phyloP scores from a whole-genome alignment of 92 coral and sea anemone genomes.

The Epizoanthus illoricatus region DNA sequence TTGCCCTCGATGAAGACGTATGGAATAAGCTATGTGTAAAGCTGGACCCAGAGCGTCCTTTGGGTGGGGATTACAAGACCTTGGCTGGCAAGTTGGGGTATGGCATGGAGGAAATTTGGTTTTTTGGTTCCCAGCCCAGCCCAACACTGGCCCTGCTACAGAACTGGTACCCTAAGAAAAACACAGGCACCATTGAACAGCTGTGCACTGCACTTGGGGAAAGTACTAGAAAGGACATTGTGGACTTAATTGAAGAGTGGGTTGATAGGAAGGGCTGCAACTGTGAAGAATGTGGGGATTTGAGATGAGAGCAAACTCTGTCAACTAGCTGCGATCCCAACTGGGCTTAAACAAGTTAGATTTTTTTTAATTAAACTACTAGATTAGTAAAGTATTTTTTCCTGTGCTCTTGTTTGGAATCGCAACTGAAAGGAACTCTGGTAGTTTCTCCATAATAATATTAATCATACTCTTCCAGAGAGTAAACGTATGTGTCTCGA shows the following conservation, averaged over 20 bases:
- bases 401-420: too few relatives aligned
- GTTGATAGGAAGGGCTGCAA: constrained; percentile 5
- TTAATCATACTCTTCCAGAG: too few relatives aligned
- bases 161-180: neutral
- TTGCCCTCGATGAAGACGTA: neutral
- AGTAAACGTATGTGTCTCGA: too few relatives aligned
- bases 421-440: too few relatives aligned
- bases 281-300: constrained; percentile 1
- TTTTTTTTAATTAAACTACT: too few relatives aligned
- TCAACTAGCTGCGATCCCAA: too few relatives aligned
- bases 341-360: too few relatives aligned
- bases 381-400: too few relatives aligned
- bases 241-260: constrained; percentile 16
- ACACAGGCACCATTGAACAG: constrained; percentile 15
- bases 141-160: neutral
- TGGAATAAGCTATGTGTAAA: neutral
- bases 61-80: constrained; percentile 10
- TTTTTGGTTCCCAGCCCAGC: neutral
- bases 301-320: too few relatives aligned
- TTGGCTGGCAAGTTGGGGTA: constrained; percentile 11
- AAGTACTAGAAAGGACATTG: neutral
- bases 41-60: neutral
- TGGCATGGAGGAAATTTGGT: neutral
- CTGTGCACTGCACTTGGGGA: neutral
- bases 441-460: too few relatives aligned